Base-by-base conservation (phyloP, 2,113 vertebrate genomes). In the Ameiurus melas region DNA sequence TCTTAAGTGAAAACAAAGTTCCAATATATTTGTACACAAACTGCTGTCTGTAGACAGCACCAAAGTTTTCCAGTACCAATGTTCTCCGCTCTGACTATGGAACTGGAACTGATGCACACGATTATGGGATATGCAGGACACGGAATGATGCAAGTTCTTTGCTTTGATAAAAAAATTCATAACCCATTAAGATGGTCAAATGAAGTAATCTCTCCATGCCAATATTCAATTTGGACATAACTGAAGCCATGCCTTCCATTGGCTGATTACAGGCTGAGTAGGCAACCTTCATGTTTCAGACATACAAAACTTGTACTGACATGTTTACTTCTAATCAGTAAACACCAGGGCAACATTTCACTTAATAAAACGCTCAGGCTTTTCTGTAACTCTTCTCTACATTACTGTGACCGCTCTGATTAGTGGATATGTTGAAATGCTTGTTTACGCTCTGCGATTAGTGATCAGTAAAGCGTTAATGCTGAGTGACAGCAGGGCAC, bases 401-500 rank as follows among this genome's bases (percentile, higher is more conserved):
- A 39, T 57, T 36, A 43, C 47, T 62, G 20, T 90, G 68, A 89
- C 75, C 30, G 68, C 53, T 73, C 89, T 84, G 84, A 89, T 86
- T 87, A 66, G 84, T 78, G 75, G 83, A 60, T 43, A 43, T 36
- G 87, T 66, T 88, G 73, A 71, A 84, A 68, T 51, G 81, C 85
- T 33, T 79, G 85, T 87, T 85, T 79, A 78, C 68, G 30, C 77
- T 70, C 43, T 13, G 70, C 85, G 84, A 86, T 88, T 89, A 86
- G 85, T 87, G 77, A 77, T 85, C 84, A 90, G 79, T 86, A 85
- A 82, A 64, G 78, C n/a, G 70, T 89, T 85, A 89, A 89, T 84
- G 75, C 75, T 73, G 82, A 82, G 62, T 87, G 83, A 90, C 62
- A 73, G 47, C 85, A 85, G 91, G 80, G 66, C 85, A 81, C 51